Base-by-base conservation (phyloP, 2,113 vertebrate genomes). In the Donacobius atricapilla region DNA sequence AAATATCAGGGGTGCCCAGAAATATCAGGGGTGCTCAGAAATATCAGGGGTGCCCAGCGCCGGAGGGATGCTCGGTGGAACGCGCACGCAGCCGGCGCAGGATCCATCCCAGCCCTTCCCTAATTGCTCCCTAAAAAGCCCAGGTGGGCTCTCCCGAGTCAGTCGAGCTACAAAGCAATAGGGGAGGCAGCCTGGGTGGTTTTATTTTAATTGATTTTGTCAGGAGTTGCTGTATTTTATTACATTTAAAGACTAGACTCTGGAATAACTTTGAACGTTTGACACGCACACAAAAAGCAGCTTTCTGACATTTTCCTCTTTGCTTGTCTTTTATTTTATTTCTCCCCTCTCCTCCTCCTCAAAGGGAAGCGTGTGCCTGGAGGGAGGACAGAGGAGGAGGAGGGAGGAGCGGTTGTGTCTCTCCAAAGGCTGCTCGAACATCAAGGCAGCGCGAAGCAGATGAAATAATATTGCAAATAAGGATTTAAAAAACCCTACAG, bases 241-340 rank as follows among this genome's bases (percentile, higher is more conserved):
- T 83, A 84, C 60, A 39, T 68, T 92, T 93, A 85, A 85, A 95
- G 96, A 83, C 83, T 40, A 87, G 71, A 90, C 76, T 92, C 82
- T 6, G 94, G 93, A 83, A 95, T 94, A 95, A 93, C 94, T 94
- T 96, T 94, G 96, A 97, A 96, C 88, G 72, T 95, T 96, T 96
- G 96, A 96, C 94, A 87, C 86, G 3, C 94, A 60, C 85, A 90
- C 79, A 86, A 88, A 96, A 95, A 96, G 92, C 94, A 75, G 96
- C 96, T 97, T 96, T 95, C 96, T 96, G 96, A 96, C 96, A 90
- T 94, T 94, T 95, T 94, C 94, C 93, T 96, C 96, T 96, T 91
- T 94, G 96, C 93, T 90, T 73, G 92, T 94, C 96, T 96, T 93
- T 95, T 96, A 89, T 96, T 94, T 85, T 87, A 13, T 61, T 91